Conservation (phyloP, 2,888 invertebrate genomes). For the Tanypteryx hageni region DNA sequence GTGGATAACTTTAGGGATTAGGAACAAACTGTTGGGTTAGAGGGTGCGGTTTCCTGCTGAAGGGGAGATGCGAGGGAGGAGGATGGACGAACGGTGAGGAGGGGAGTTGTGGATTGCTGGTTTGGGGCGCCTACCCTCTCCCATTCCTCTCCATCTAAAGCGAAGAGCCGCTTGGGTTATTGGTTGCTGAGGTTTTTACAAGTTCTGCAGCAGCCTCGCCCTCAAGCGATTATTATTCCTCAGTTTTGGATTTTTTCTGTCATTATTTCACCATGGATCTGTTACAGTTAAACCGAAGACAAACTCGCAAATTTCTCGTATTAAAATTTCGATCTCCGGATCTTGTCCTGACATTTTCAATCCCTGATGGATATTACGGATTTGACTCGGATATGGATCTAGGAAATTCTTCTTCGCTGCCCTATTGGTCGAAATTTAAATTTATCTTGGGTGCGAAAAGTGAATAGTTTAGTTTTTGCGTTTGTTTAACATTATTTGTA, state of each 20-base stretch:
- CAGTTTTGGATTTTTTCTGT: not conserved
- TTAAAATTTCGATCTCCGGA: too few species aligned
- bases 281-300: too few species aligned
- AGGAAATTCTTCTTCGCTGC: too few species aligned
- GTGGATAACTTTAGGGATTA: slow-evolving; percentile 56
- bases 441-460: too few species aligned
- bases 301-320: too few species aligned
- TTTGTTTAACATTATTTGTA: too few species aligned
- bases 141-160: not conserved
- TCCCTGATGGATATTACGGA: too few species aligned
- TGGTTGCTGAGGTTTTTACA: slow-evolving; percentile 57
- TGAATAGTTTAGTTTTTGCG: too few species aligned
- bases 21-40: slow-evolving; percentile 55
- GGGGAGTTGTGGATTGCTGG: slow-evolving; percentile 31
- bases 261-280: too few species aligned
- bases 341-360: too few species aligned
- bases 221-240: not conserved
- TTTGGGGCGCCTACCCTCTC: not conserved
- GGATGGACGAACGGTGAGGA: not conserved
- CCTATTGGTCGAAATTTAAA: too few species aligned
- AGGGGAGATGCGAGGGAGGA: not conserved
- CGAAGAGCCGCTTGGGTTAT: slow-evolving; percentile 36
- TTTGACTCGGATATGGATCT: too few species aligned
- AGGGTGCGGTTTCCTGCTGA: slow-evolving; percentile 35
- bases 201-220: not conserved